Evolutionary conservation across 2,113 vertebrate genomes (phyloP).

Genomic region (Grus americana): DNA sequence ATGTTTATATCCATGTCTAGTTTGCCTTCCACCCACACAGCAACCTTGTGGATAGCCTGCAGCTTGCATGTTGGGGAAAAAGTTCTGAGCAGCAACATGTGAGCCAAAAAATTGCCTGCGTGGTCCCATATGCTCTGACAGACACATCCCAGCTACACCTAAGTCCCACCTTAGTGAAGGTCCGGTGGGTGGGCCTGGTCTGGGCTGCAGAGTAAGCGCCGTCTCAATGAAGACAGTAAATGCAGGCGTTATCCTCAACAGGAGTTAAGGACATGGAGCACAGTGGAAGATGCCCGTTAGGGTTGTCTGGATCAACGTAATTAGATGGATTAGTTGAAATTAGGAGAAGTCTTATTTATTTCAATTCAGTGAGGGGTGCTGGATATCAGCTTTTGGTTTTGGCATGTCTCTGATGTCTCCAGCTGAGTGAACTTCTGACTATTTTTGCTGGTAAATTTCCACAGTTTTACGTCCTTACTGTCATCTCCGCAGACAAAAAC

Average conservation of each 20-base stretch:
- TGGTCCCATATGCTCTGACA: neutral
- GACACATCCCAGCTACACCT: neutral
- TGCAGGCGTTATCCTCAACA: neutral
- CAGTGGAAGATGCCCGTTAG: neutral
- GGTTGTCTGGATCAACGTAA: neutral
- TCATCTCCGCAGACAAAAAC: neutral
- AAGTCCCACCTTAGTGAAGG: neutral
- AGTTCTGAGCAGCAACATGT: neutral
- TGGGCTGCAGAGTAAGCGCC: neutral
- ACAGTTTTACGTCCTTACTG: neutral
- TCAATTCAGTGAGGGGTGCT: neutral
- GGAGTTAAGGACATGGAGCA: neutral
- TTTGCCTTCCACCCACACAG: neutral
- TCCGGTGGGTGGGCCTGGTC: fast-evolving
- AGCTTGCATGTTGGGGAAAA: neutral
- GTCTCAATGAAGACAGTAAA: neutral
- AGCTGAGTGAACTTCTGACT: neutral
- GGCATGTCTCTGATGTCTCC: neutral
- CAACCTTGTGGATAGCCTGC: neutral
- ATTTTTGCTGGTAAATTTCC: neutral
- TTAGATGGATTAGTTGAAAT: neutral
- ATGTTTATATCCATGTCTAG: neutral
- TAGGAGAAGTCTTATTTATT: neutral
- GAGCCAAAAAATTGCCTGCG: neutral
- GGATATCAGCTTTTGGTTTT: neutral